Conservation (phyloP, 2,797 vertebrate species). For the Lepilemur septentrionalis region DNA sequence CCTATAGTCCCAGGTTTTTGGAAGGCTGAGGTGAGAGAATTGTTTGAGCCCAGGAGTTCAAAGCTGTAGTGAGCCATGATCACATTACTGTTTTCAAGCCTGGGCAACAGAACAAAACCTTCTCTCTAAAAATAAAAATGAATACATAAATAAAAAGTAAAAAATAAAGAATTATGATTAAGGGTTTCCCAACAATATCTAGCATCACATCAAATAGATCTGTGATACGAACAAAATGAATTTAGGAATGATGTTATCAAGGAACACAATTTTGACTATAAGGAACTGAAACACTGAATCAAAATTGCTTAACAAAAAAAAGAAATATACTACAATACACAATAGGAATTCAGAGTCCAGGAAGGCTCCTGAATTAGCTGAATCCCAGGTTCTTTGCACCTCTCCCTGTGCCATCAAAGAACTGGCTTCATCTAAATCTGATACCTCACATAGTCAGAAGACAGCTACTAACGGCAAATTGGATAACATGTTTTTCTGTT, state of each 20-base stretch:
- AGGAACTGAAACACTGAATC: not conserved
- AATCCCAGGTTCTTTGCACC: not conserved
- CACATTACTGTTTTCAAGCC: not conserved
- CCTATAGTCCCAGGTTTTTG: not conserved
- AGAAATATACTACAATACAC: not conserved
- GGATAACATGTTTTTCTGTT: not conserved
- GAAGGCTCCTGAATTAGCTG: not conserved
- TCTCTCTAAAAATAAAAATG: too few species aligned
- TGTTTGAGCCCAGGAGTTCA: not conserved
- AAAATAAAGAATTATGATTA: constrained; percentile 18
- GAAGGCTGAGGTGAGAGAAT: not conserved
- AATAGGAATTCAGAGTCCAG: not conserved
- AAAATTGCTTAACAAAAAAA: not conserved
- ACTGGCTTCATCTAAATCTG: not conserved
- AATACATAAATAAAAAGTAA: not conserved
- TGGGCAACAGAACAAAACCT: too few species aligned
- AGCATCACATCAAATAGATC: not conserved
- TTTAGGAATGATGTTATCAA: not conserved
- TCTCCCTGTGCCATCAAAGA: not conserved
- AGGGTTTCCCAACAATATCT: not conserved
- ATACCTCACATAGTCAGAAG: not conserved
- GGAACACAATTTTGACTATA: not conserved
- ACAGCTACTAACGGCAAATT: not conserved
- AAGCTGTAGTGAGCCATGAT: not conserved
- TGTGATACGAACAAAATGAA: not conserved